Percentiles rank a stretch among this genome's conserved stretches.
Evolutionary conservation across 2,113 vertebrate species (phyloP).

Genomic region (Rana temporaria): DNA sequence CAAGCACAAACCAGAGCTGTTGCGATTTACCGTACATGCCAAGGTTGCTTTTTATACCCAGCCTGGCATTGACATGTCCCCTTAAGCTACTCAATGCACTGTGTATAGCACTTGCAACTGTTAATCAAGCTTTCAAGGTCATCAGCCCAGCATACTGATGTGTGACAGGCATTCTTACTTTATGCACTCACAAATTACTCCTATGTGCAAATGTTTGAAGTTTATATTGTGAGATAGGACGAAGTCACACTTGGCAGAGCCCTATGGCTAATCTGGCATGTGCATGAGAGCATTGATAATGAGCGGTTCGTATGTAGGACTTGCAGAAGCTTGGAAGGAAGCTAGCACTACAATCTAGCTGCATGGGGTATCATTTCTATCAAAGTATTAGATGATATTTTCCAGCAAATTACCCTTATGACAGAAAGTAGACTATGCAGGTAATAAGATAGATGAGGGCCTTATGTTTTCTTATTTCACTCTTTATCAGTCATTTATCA

Average conservation of each 20-base stretch:
- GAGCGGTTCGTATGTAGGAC: neutral
- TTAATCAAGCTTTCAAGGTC: conserved; percentile 21
- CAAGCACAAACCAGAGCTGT: no score
- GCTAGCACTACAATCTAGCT: neutral
- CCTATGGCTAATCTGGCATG: conserved; percentile 32
- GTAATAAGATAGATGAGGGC: conserved; percentile 45
- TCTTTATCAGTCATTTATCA: conserved; percentile 36
- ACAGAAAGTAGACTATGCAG: conserved; percentile 38
- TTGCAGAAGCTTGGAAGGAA: neutral
- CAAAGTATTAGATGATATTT: conserved; percentile 43
- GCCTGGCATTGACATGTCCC: no score
- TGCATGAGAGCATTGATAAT: conserved; percentile 29
- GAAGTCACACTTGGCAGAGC: conserved; percentile 23
- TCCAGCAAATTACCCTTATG: conserved; percentile 50
- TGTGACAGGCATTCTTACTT: conserved; percentile 6
- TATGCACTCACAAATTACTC: conserved; percentile 22
- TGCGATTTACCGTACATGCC: no score
- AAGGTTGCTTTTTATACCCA: no score
- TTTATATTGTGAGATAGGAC: conserved; percentile 25
- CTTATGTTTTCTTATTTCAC: conserved; percentile 42
- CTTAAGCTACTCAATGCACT: neutral
- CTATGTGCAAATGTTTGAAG: conserved; percentile 18
- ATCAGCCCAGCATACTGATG: conserved; percentile 11
- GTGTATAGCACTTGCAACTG: neutral
- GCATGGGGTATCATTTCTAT: conserved; percentile 26